Evolutionary conservation across 2,113 vertebrate species (phyloP).

Genomic region (Dipodomys stephensi): DNA sequence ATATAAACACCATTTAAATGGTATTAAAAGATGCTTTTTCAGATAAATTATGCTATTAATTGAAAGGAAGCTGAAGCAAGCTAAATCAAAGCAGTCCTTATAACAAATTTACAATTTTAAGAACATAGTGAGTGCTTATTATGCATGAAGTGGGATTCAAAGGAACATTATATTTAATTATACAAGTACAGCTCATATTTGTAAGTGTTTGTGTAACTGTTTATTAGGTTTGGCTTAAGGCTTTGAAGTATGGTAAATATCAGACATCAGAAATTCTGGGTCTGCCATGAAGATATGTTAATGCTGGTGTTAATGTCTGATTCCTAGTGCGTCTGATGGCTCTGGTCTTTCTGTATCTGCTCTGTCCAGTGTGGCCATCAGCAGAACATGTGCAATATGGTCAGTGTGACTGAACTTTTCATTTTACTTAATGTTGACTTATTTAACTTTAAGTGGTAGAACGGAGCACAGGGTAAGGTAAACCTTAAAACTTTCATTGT

Average conservation of each 20-base stretch:
- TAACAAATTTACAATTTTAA: slow-evolving; percentile 30
- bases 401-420: background rate
- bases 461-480: too few species aligned
- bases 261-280: slow-evolving; percentile 37
- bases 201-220: background rate
- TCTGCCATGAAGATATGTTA: background rate
- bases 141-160: too few species aligned
- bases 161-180: slow-evolving; percentile 40
- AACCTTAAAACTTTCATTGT: too few species aligned
- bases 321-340: background rate
- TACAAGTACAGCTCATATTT: slow-evolving; percentile 10
- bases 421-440: slow-evolving; percentile 34
- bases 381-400: background rate
- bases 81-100: background rate
- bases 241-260: slow-evolving; percentile 5
- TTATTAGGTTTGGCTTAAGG: slow-evolving; percentile 43
- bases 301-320: background rate
- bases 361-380: background rate
- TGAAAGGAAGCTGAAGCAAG: slow-evolving; percentile 16
- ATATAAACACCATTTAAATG: background rate
- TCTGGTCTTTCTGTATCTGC: background rate
- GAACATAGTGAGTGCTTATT: background rate
- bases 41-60: slow-evolving; percentile 34
- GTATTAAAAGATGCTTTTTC: background rate
- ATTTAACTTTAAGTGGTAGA: background rate